Evolutionary conservation across 2,888 invertebrate species (phyloP).

Genomic region (Phanerotoma sp.): DNA sequence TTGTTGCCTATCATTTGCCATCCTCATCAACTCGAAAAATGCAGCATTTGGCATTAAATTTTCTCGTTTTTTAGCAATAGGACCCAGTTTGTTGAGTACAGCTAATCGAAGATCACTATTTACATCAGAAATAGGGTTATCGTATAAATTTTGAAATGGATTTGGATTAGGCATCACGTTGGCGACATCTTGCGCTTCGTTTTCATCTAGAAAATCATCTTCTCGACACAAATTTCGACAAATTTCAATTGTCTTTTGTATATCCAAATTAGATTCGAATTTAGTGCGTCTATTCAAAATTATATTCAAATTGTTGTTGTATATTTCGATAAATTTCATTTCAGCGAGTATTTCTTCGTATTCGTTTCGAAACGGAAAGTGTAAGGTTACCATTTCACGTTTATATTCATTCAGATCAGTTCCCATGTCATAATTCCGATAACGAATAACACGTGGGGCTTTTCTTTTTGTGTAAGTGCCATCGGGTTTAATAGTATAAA

Average conservation of each 20-base stretch:
- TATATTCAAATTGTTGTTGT: conserved; percentile 4
- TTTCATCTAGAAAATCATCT: conserved; percentile 4
- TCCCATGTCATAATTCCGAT: conserved; percentile 50
- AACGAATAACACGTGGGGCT: conserved; percentile 46
- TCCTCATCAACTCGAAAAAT: conserved; percentile 33
- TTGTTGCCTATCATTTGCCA: conserved; percentile 34
- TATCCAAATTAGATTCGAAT: conserved; percentile 13
- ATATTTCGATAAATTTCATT: conserved; percentile 45
- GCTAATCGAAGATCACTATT: conserved; percentile 36
- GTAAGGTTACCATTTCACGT: conserved; percentile 36
- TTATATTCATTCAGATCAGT: conserved; percentile 46
- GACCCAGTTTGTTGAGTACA: conserved; percentile 33
- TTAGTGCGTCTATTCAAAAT: conserved; percentile 7
- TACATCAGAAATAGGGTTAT: conserved; percentile 31
- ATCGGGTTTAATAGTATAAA: conserved; percentile 32
- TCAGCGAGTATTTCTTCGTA: conserved; percentile 49
- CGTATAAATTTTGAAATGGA: conserved; percentile 31
- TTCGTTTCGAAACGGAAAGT: conserved; percentile 52
- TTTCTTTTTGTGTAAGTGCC: conserved; percentile 38
- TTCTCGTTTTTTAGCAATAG: conserved; percentile 38
- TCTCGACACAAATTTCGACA: conserved; percentile 14
- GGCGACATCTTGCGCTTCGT: not conserved
- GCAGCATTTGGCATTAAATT: conserved; percentile 36
- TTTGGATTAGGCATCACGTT: not conserved
- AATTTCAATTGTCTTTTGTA: conserved; percentile 10